Evolutionary conservation across 2,113 vertebrate species (phyloP), one percentile per base, ranked within the genome.

Genomic region (Vulpes vulpes): DNA sequence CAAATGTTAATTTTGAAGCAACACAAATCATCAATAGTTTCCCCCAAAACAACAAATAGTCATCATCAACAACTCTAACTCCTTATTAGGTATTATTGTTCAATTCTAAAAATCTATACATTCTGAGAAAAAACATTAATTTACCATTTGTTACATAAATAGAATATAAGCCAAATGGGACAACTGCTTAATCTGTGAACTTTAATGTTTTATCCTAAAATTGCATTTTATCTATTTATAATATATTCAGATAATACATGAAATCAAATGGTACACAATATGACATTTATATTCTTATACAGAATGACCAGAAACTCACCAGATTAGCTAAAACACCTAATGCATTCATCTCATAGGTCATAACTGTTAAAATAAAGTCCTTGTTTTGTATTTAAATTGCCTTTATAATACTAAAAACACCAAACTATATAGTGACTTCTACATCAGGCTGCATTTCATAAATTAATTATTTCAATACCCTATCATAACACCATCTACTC

Each of bases 1-100:
- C 55, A 79, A 97, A 84, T 23, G 30, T 55, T 57, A 57, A 69
- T 92, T 95, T 88, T 78, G 25, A 85, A 93, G 53, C 38, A 25
- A 91, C 12, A 90, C 76, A 62, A 20, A 91, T 71, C 95, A 98
- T 93, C 76, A 92, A 62, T 93, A 89, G 93, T 96, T 96, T 89
- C 17, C 17, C 88, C 76, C 51, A 85, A 95, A 84, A 74, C 80
- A 97, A 95, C 38, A 97, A 97, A 97, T 91, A 81, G 95, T 83
- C 90, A 96, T 83, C 90, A 96, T 76, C 60, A 88, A 83, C 25
- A 92, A 81, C 74, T 96, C 35, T 94, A 89, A 96, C 80, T 69
- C 12, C n/a, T 95, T 94, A 78, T 96, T 80, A 88, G 55, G 49
- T 55, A 93, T 79, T 91, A 93, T 30, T 91, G 35, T 59, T 94